Evolutionary conservation across 2,888 invertebrate species (phyloP), one percentile per base, ranked within the genome.

Genomic region (Xanthia icteritia): DNA sequence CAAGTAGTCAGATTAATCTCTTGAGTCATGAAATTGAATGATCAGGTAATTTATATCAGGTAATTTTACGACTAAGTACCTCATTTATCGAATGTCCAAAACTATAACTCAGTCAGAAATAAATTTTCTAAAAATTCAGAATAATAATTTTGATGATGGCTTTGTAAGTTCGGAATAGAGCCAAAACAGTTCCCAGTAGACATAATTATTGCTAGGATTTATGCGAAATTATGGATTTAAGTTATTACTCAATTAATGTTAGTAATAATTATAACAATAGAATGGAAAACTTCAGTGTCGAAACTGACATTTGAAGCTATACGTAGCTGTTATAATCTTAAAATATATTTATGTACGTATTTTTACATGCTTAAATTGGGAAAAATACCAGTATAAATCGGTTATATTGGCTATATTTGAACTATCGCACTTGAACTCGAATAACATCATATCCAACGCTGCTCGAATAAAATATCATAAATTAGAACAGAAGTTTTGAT

Each of bases 381-480:
- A 42, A 74, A 58, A 48, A 58, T 6, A 17, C 5, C 23, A 39
- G 0, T 5, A 27, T 58, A 11, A 6, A 60, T 56, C 27, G 27
- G 39, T 67, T 68, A 51, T 20, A 73, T 66, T 80, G 27, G 5
- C 20, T 73, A 36, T 15, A 42, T 68, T 79, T 68, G 36, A 75
- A 58, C 64, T 63, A 69, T 51, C 20, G 56, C 13, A n/a, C 61
- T 68, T 68, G 73, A 73, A 60, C 39, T 60, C 6, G 0, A 69
- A 64, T 63, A 36, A 63, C 9, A 61, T 51, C 27, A 27, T 48
- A 66, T 65, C 31, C 39, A 42, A 51, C 51, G 42, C 23, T n/a
- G 15, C 23, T 70, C 2, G 20, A 61, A 78, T 69, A 61, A 39
- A 79, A 51, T 61, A 27, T 31, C 23, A 51, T 69, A 73, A 73